Percentiles rank a stretch among this genome's conserved stretches.
phyloP scores from a whole-genome alignment of 2,888 invertebrate species.

The Zele albiditarsus region DNA sequence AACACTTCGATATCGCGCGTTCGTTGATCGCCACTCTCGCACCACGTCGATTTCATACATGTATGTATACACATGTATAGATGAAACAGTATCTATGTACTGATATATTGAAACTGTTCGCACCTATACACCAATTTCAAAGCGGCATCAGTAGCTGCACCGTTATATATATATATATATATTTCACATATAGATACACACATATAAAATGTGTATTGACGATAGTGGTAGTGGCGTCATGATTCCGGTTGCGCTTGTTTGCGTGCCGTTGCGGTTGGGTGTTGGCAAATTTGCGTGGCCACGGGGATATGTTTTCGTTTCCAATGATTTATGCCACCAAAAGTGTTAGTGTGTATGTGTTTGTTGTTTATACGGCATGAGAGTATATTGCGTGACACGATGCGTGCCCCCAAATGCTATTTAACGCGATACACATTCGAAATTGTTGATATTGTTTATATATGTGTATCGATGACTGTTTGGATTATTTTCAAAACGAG shows the following conservation, averaged over 20 bases:
- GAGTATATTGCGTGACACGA: constrained; percentile 39
- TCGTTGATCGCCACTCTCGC: constrained; percentile 46
- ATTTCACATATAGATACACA: constrained; percentile 47
- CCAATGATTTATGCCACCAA: constrained; percentile 72
- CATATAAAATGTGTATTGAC: constrained; percentile 38
- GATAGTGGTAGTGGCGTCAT: constrained; percentile 64
- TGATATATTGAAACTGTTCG: constrained; percentile 30
- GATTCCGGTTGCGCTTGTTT: constrained; percentile 72
- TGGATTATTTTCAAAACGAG: neutral
- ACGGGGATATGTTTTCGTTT: constrained; percentile 72
- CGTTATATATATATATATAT: constrained; percentile 34
- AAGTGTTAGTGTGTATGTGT: constrained; percentile 57
- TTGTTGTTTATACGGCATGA: neutral
- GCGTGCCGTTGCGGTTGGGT: constrained; percentile 69
- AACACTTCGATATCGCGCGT: constrained; percentile 65
- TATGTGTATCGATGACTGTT: constrained; percentile 47
- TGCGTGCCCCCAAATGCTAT: constrained; percentile 44
- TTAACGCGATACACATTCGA: constrained; percentile 36
- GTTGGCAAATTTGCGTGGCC: constrained; percentile 72
- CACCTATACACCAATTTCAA: constrained; percentile 29
- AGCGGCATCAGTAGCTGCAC: constrained; percentile 30
- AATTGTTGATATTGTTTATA: constrained; percentile 32
- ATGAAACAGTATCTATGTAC: neutral
- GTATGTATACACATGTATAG: constrained; percentile 24
- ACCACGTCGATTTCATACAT: constrained; percentile 28